Conservation (phyloP, 2,888 invertebrate species). For the Tillus elongatus region DNA sequence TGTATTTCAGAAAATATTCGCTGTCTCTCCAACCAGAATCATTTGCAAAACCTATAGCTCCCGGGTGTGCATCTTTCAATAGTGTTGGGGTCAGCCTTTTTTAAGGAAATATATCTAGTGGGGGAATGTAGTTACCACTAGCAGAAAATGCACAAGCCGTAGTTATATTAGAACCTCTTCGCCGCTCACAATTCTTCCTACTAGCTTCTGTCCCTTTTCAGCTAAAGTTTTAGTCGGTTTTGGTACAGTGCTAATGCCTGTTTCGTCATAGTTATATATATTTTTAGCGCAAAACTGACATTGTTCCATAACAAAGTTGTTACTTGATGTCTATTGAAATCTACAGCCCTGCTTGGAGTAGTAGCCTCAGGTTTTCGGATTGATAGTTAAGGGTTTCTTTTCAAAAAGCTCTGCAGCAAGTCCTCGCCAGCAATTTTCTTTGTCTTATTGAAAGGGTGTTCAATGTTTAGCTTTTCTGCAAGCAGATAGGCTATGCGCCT, state of each 20-base stretch:
- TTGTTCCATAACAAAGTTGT: not conserved
- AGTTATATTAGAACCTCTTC: constrained; percentile 37
- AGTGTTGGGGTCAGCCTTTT: constrained; percentile 36
- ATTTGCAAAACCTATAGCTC: constrained; percentile 24
- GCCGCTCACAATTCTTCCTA: constrained; percentile 35
- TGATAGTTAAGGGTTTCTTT: constrained; percentile 11
- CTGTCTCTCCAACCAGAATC: not conserved
- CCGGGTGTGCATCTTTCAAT: constrained; percentile 36
- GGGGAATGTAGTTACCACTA: constrained; percentile 35
- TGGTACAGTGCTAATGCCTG: constrained; percentile 37
- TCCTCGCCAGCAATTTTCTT: constrained; percentile 14
- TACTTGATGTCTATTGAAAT: constrained; percentile 21
- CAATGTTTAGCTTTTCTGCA: constrained; percentile 8
- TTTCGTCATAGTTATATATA: constrained; percentile 36
- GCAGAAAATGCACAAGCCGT: constrained; percentile 33
- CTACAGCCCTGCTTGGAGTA: constrained; percentile 19
- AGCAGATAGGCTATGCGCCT: constrained; percentile 7
- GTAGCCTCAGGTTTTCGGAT: constrained; percentile 21
- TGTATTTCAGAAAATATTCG: constrained; percentile 1
- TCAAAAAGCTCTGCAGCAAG: constrained; percentile 15
- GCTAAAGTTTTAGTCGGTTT: constrained; percentile 33
- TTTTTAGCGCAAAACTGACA: constrained; percentile 7
- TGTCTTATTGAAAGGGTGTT: constrained; percentile 11
- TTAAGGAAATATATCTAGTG: constrained; percentile 42
- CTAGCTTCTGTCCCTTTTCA: too few relatives aligned